These are phyloP conservation scores for Agrilus cyanescens DNA, from an alignment of 2,888 invertebrate species.

Conservation along the genomic window DNA sequence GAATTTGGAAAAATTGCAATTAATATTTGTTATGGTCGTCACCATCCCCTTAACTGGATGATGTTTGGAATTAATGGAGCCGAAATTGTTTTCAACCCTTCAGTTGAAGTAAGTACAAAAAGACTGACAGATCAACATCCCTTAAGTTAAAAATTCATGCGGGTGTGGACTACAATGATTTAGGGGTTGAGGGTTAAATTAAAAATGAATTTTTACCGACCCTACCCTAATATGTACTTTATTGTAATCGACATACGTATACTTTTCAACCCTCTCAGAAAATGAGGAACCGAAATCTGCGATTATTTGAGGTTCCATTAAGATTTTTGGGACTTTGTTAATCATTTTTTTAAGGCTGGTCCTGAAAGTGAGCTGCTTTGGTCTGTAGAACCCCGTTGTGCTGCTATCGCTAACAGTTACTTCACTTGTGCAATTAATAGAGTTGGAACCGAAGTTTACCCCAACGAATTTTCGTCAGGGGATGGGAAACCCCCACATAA, in stretches of 20 bases:
- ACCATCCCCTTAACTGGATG: conserved; percentile 96
- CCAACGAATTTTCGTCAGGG: conserved; percentile 74
- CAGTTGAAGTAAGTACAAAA: conserved; percentile 62
- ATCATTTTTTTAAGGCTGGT: conserved; percentile 31
- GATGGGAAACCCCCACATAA: conserved; percentile 63
- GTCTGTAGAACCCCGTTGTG: conserved; percentile 89
- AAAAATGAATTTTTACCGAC: no score
- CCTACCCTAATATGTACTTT: no score
- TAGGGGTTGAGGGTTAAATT: neutral
- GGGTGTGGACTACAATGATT: no score
- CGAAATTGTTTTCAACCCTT: conserved; percentile 97
- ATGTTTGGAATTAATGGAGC: conserved; percentile 95
- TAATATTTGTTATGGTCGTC: conserved; percentile 95
- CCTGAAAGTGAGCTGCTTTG: conserved; percentile 81
- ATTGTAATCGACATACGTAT: no score
- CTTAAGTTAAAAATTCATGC: neutral
- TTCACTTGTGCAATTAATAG: conserved; percentile 91
- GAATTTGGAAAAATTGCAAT: conserved; percentile 79
- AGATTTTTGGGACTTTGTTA: neutral
- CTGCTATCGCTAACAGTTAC: conserved; percentile 90
- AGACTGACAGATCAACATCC: neutral
- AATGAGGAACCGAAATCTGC: no score
- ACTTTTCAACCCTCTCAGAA: no score
- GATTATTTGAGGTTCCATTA: neutral
- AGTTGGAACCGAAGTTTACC: conserved; percentile 78